Base-by-base conservation (phyloP, 2,888 invertebrate genomes). In the Limnephilus lunatus region DNA sequence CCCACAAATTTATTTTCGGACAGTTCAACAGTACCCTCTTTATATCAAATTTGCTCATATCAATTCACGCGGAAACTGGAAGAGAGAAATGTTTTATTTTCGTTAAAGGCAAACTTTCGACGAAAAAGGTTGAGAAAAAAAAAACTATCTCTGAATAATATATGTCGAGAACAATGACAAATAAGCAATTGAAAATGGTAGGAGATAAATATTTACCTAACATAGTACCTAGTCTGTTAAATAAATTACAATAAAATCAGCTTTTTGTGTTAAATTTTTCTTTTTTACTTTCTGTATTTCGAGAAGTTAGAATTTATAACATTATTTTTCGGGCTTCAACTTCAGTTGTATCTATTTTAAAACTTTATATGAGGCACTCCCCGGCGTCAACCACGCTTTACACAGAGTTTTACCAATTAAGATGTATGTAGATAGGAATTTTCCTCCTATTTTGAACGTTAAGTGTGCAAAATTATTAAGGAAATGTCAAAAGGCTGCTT, bases 1-100 rank as follows among this genome's bases (percentile, higher is more conserved):
- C 88, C 53, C 88, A 68, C 88, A 88, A 88, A 88, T 88, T 88
- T 88, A 88, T 88, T 88, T 88, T 88, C 88, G 68, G 88, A 88
- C 88, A 88, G 53, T 68, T 88, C 68, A 88, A 88, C 53, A 35
- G 35, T 53, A 88, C 88, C 88, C 88, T 88, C 88, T 88, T 88
- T 88, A 88, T 68, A 88, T 68, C 68, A 88, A 88, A 68, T 88
- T 88, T 88, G 30, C 68, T 88, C 88, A 80, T 88, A 88, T 88
- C 88, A 88, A 68, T 88, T 88, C 88, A 32, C 88, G 68, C 88
- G 88, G 88, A 88, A 88, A 68, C 32, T 68, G 53, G 30, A 88
- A 68, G 19, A 68, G 88, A 31, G 32, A 68, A 88, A 87, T 87
- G 53, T 87, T 68, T 53, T 68, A 48, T 86, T 44, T 86, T 30